Evolutionary conservation across 64 coral and sea anemone genomes (phyloP).

Genomic region (Montipora cactus): DNA sequence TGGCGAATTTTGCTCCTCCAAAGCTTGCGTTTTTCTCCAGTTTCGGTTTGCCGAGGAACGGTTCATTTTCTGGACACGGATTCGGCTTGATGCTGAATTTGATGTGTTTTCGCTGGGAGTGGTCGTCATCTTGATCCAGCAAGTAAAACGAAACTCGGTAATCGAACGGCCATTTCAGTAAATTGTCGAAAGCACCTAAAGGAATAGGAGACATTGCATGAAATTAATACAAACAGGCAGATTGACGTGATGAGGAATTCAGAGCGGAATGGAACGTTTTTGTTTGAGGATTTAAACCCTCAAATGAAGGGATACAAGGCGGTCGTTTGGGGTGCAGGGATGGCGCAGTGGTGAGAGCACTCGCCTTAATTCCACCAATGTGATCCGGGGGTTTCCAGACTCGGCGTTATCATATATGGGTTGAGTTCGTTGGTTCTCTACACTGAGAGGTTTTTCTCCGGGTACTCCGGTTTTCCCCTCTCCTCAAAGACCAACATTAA

Average conservation of each 20-base stretch:
- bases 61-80: constrained; percentile 87
- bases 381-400: too few species aligned
- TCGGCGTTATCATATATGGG: too few species aligned
- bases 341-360: too few species aligned
- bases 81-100: constrained; percentile 99
- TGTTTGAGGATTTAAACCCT: not conserved
- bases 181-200: constrained; percentile 92
- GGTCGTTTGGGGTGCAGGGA: too few species aligned
- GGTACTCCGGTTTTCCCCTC: too few species aligned
- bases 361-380: too few species aligned
- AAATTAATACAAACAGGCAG: not conserved
- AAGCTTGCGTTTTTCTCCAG: constrained; percentile 99
- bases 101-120: constrained; percentile 85
- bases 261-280: not conserved
- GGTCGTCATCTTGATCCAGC: constrained; percentile 85
- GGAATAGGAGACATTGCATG: not conserved
- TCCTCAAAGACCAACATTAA: too few species aligned
- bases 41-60: constrained; percentile 92
- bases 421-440: too few species aligned
- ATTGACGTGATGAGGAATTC: not conserved
- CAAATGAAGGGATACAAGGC: too few species aligned
- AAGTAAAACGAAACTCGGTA: constrained; percentile 92
- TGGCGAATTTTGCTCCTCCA: constrained; percentile 96
- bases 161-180: constrained; percentile 99
- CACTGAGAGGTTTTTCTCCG: too few species aligned